phyloP scores from a whole-genome alignment of 1,140 invertebrate genomes.

The Hyles euphorbiae region DNA sequence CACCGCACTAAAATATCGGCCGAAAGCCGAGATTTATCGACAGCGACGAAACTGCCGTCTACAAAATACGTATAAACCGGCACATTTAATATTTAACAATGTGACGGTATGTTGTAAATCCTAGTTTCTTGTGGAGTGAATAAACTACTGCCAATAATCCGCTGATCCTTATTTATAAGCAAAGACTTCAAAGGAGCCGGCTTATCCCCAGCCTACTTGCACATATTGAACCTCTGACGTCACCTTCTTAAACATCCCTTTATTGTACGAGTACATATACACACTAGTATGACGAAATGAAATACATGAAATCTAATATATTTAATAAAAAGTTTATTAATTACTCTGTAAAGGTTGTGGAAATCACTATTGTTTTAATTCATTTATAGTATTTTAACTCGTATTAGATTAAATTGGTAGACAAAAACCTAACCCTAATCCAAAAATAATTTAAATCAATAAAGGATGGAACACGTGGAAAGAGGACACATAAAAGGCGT shows the following conservation, averaged over 20 bases:
- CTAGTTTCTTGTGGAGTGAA: conserved; percentile 46
- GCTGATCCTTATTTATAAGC: conserved; percentile 63
- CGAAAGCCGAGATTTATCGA: too few relatives aligned
- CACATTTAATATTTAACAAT: conserved; percentile 17
- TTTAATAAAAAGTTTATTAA: too few relatives aligned
- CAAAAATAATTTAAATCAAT: too few relatives aligned
- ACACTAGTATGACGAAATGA: neutral
- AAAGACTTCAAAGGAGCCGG: conserved; percentile 20
- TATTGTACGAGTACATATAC: neutral
- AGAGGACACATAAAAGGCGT: too few relatives aligned
- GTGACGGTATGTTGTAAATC: conserved; percentile 32
- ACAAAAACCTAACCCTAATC: too few relatives aligned
- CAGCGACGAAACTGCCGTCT: too few relatives aligned
- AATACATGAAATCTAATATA: neutral
- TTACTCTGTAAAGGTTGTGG: too few relatives aligned
- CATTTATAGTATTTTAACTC: too few relatives aligned
- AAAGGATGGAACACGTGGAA: too few relatives aligned
- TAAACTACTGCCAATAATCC: conserved; percentile 56
- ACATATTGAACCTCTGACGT: conserved; percentile 2
- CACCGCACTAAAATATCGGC: too few relatives aligned
- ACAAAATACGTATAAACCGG: neutral
- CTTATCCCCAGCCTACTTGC: conserved; percentile 17
- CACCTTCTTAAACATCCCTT: neutral
- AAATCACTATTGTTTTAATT: too few relatives aligned
- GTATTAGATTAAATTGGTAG: too few relatives aligned